Conservation (phyloP, 2,888 invertebrate species). For the Eupithecia centaureata region DNA sequence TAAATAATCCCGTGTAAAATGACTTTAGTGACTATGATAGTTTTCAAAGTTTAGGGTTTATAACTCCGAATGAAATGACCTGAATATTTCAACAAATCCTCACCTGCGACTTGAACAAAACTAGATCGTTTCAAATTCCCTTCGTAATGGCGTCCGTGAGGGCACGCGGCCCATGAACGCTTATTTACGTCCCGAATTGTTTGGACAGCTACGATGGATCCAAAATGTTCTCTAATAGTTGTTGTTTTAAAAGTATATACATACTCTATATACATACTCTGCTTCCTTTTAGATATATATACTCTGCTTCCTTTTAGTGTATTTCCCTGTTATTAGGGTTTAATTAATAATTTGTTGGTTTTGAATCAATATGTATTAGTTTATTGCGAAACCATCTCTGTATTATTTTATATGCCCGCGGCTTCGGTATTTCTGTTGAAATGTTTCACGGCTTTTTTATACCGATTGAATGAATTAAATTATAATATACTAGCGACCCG, state of each 20-base stretch:
- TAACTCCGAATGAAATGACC: slow-evolving; percentile 10
- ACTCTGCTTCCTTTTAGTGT: too few relatives aligned
- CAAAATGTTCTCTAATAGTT: slow-evolving; percentile 45
- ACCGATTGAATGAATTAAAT: too few relatives aligned
- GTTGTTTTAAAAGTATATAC: slow-evolving; percentile 29
- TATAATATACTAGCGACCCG: too few relatives aligned
- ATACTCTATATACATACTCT: too few relatives aligned
- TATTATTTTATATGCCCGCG: too few relatives aligned
- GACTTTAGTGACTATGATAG: background rate
- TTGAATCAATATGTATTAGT: too few relatives aligned
- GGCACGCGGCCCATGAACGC: slow-evolving; percentile 52
- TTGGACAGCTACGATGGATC: slow-evolving; percentile 52
- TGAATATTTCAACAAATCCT: slow-evolving; percentile 7
- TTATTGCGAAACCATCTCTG: too few relatives aligned
- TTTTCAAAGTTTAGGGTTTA: background rate
- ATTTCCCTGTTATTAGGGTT: background rate
- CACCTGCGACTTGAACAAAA: slow-evolving; percentile 10
- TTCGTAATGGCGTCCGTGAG: slow-evolving; percentile 56
- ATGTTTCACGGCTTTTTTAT: background rate
- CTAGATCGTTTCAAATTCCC: slow-evolving; percentile 36
- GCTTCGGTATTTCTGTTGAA: too few relatives aligned
- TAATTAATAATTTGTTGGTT: too few relatives aligned
- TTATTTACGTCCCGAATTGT: slow-evolving; percentile 57
- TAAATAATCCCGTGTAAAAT: background rate
- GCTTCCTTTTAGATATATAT: too few relatives aligned